Evolutionary conservation across 2,888 invertebrate species (phyloP).

Genomic region (Andrena dorsata): DNA sequence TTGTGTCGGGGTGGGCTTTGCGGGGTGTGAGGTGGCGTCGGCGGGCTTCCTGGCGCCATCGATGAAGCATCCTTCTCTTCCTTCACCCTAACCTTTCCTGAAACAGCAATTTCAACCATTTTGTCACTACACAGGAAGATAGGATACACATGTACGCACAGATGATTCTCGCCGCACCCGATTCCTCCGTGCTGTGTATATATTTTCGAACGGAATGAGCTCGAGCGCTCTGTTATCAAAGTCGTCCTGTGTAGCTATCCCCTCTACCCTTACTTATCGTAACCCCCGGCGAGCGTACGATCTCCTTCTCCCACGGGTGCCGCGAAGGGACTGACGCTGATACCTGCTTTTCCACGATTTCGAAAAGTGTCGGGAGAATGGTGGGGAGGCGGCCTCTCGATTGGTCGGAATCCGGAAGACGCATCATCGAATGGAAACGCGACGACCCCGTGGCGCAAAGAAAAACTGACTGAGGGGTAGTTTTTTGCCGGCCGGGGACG

Average conservation of each 20-base stretch:
- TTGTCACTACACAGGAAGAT: not conserved
- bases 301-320: conserved; percentile 37
- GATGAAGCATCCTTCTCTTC: conserved; percentile 83
- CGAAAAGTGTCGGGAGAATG: conserved; percentile 64
- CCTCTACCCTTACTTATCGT: not conserved
- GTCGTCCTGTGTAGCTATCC: too few species aligned
- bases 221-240: too few species aligned
- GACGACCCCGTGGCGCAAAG: conserved; percentile 41
- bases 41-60: conserved; percentile 84
- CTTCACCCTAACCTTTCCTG: conserved; percentile 81
- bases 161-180: too few species aligned
- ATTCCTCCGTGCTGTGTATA: too few species aligned
- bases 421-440: conserved; percentile 52
- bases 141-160: too few species aligned
- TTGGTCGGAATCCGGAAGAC: conserved; percentile 66
- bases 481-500: conserved; percentile 51
- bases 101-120: conserved; percentile 43
- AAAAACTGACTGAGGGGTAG: conserved; percentile 63
- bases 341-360: conserved; percentile 70
- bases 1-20: conserved; percentile 83
- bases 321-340: conserved; percentile 60
- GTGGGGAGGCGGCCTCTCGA: conserved; percentile 59
- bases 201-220: too few species aligned
- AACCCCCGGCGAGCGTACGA: not conserved
- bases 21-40: conserved; percentile 84